Evolutionary conservation across 1,140 invertebrate species (phyloP), one percentile per base, ranked within the genome.

Genomic region (Panulirus ornatus): DNA sequence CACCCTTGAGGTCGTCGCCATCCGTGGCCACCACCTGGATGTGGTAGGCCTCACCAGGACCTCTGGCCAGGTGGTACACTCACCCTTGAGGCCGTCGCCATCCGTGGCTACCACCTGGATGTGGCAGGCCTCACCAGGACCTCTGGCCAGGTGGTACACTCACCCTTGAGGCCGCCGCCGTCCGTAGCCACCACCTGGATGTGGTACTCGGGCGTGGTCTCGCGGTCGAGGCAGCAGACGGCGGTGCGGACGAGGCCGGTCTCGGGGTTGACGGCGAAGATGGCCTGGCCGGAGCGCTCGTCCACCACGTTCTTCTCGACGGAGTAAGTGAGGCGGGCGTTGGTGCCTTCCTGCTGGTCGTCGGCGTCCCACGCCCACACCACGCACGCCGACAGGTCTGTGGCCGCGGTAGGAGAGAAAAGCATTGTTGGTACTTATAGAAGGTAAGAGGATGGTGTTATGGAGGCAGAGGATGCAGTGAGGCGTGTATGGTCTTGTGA

Each of bases 231-330:
- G 27, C 78, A 81, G 30, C 78, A 81, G 30, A 47, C 47, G 30
- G 47, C 30, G n/a, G 78, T 81, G 27, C 30, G 5, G 1, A 81
- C 47, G 27, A 54, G 38, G 2, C 78, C 78, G 2, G 78, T 81
- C n/a, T 1, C 30, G 2, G 47, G 44, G 9, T 81, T 47, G 11
- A 81, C 51, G 42, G 30, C 38, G 30, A 81, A 81, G 16, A 81
- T 34, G 9, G 78, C n/a, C 14, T 51, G 27, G 8, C 78, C 78
- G 0, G 78, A 34, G 14, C 30, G 11, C 44, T 81, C 78, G 51
- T 58, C 78, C 47, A 81, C 30, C 30, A 81, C 78, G 51, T 81
- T 81, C 51, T 81, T 81, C 78, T 81, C 78, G 27, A 81, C 58
- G 44, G 44, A n/a, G 78, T 81, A 81, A 47, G 47, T 44, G 27